Conservation (phyloP, 2,113 vertebrate species). For the Amphilophus citrinellus region DNA sequence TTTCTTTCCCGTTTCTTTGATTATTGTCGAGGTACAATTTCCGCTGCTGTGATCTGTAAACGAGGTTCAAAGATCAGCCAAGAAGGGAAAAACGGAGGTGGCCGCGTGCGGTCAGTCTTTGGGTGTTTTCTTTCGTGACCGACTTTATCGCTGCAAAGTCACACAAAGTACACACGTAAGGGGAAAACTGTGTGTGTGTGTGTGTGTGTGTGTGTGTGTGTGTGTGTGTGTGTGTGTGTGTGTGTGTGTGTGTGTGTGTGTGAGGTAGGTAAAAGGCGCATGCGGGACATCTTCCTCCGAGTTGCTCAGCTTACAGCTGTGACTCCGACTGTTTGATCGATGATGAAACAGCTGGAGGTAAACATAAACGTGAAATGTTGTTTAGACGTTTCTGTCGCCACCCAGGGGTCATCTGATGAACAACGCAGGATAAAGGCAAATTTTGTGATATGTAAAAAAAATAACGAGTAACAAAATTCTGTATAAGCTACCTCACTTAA, state of each 20-base stretch:
- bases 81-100: conserved; percentile 32
- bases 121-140: conserved; percentile 41
- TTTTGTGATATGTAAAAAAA: neutral
- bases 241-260: no score
- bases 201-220: neutral
- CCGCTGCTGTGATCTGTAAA: neutral
- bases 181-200: neutral
- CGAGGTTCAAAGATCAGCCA: conserved; percentile 69
- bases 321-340: neutral
- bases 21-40: neutral
- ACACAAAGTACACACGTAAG: neutral
- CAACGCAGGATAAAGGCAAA: neutral
- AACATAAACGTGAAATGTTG: conserved; percentile 7
- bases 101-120: conserved; percentile 38
- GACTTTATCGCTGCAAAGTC: conserved; percentile 34
- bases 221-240: neutral
- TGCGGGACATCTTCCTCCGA: neutral
- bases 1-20: neutral
- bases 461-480: neutral
- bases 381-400: neutral
- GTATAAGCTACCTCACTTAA: neutral
- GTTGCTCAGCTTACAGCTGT: neutral
- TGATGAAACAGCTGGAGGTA: conserved; percentile 47
- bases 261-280: neutral
- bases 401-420: neutral